Percentiles rank a stretch among this genome's conserved stretches.
Conservation (phyloP, 2,113 vertebrate species). For the Bathybates hornii region DNA sequence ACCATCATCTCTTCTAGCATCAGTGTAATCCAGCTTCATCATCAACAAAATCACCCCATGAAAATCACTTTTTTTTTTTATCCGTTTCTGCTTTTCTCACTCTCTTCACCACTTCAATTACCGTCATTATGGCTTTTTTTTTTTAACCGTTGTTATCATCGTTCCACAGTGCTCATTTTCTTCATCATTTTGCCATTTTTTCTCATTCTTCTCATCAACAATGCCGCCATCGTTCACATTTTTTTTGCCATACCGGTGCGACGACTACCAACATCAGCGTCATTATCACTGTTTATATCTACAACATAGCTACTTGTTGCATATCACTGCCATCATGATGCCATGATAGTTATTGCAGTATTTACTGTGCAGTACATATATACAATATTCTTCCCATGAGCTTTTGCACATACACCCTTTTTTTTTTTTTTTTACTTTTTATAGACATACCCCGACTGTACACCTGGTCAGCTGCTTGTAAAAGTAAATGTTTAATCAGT, state of each 20-base stretch:
- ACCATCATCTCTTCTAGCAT: neutral
- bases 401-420: neutral
- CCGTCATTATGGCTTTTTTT: neutral
- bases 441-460: neutral
- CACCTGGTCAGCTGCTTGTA: neutral
- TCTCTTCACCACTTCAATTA: neutral
- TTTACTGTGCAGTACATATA: neutral
- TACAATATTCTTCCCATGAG: neutral
- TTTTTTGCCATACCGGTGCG: neutral
- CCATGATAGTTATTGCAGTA: neutral
- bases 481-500: neutral
- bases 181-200: neutral
- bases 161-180: neutral
- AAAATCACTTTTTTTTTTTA: neutral
- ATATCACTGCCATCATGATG: neutral
- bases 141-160: neutral
- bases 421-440: rapidly evolving
- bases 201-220: neutral
- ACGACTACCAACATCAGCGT: neutral
- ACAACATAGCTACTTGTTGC: neutral
- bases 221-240: neutral
- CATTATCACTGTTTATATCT: neutral
- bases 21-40: neutral
- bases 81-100: neutral
- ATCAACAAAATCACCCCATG: neutral